phyloP scores from a whole-genome alignment of 2,797 vertebrate genomes.

The Rhabdophis nuchalis region DNA sequence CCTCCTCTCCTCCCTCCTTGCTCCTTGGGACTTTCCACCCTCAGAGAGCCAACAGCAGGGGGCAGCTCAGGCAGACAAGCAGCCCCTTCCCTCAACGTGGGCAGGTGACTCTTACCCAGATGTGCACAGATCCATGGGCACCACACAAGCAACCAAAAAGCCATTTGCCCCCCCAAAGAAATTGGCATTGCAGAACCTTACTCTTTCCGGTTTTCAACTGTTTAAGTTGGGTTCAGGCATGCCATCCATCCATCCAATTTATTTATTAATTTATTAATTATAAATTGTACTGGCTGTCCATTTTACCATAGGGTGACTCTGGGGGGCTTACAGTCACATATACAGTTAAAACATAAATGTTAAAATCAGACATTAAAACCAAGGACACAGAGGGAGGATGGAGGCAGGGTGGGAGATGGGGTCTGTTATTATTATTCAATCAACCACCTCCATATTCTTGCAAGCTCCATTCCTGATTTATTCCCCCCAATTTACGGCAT shows the following conservation, averaged over 20 bases:
- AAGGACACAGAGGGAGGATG: not conserved
- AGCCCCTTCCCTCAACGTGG: not conserved
- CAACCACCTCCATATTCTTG: not conserved
- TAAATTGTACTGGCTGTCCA: not conserved
- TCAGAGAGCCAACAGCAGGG: accelerated
- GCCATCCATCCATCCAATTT: not conserved
- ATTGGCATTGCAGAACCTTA: not conserved
- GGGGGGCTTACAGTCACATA: not conserved
- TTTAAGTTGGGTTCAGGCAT: not conserved
- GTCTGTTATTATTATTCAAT: not conserved
- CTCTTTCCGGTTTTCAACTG: not conserved
- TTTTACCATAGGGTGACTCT: not conserved
- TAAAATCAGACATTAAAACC: not conserved
- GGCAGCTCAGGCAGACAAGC: not conserved
- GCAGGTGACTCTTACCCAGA: accelerated
- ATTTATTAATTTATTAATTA: too few species aligned
- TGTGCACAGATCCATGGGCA: not conserved
- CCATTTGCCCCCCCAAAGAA: too few species aligned
- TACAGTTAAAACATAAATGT: not conserved
- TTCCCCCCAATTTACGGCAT: not conserved
- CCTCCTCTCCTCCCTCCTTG: accelerated
- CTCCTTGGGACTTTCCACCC: not conserved
- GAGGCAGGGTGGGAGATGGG: not conserved
- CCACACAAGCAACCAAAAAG: accelerated
- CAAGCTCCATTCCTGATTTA: not conserved